Conservation (phyloP, 2,888 invertebrate species). For the Protonemura montana region DNA sequence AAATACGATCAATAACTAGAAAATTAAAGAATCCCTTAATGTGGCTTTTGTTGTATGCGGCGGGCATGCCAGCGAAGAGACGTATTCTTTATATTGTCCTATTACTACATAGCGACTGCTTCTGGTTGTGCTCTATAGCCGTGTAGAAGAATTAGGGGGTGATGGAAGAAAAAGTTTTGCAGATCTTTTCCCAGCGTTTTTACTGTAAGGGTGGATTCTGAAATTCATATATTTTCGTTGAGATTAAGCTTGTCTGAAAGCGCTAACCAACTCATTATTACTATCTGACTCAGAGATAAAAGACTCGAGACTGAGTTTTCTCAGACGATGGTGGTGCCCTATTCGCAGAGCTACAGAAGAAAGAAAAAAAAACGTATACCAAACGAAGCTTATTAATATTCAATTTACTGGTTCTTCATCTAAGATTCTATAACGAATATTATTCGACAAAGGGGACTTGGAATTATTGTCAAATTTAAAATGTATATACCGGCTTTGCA, state of each 20-base stretch:
- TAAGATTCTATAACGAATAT: not conserved
- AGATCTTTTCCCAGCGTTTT: not conserved
- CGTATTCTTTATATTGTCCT: not conserved
- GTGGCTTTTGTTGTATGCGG: slow-evolving; percentile 35
- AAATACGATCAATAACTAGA: slow-evolving; percentile 42
- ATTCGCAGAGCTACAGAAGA: not conserved
- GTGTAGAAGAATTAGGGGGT: not conserved
- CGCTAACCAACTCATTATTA: not conserved
- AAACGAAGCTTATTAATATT: not conserved
- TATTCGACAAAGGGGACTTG: not conserved
- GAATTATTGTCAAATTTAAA: slow-evolving; percentile 7
- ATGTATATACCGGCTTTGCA: not conserved
- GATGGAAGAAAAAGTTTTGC: not conserved
- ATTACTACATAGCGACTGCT: not conserved
- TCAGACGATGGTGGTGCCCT: not conserved
- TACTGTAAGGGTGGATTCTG: not conserved
- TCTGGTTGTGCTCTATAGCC: not conserved
- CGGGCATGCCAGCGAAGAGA: not conserved
- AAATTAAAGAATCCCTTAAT: slow-evolving; percentile 42
- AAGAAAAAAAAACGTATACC: not conserved
- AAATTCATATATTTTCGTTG: not conserved
- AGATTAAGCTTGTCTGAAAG: not conserved
- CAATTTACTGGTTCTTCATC: slow-evolving; percentile 12
- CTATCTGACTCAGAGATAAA: not conserved
- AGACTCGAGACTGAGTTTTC: not conserved